These are phyloP conservation scores for Chrysomallon squamiferum DNA, from an alignment of 1,140 invertebrate genomes.

Conservation along the genomic window DNA sequence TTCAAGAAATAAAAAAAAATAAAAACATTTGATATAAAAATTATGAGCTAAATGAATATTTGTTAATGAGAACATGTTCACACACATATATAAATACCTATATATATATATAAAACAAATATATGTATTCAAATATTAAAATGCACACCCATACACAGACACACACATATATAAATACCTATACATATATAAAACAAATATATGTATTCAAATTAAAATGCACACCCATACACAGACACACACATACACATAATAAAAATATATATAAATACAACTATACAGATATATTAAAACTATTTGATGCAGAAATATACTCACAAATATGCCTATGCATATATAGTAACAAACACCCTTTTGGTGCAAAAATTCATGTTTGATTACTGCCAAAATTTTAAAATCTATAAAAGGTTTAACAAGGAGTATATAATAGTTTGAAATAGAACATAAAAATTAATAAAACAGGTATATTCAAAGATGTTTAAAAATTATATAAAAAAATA, in stretches of 20 bases:
- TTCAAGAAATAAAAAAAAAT: no score
- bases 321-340: background rate
- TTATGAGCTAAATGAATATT: no score
- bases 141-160: background rate
- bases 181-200: background rate
- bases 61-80: background rate
- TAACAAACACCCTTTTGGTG: no score
- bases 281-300: background rate
- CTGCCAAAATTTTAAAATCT: no score
- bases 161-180: background rate
- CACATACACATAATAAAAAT: constrained; percentile 3
- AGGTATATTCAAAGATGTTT: no score
- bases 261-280: background rate
- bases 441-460: no score
- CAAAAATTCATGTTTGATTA: no score
- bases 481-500: no score
- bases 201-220: background rate
- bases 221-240: constrained; percentile 6
- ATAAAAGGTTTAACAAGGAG: no score
- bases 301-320: background rate
- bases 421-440: no score
- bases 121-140: background rate
- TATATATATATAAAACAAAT: background rate
- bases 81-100: background rate
- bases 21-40: no score